Conservation (phyloP, 2,888 invertebrate species). For the Epicampocera succincta region DNA sequence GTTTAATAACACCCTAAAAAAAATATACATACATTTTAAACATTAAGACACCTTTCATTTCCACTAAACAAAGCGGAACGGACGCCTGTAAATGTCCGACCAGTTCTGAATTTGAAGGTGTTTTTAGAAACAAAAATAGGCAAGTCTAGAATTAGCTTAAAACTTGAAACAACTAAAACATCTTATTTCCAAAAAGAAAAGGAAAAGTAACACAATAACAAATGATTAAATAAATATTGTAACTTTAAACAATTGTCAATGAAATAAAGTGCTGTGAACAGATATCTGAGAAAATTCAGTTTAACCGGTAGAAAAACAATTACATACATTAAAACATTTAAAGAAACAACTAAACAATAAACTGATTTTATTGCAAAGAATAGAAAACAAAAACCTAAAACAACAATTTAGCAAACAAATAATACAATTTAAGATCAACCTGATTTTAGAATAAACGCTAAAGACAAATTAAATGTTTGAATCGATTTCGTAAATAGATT, state of each 20-base stretch:
- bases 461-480: constrained; percentile 7
- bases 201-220: constrained; percentile 25
- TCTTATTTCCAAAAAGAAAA: constrained; percentile 27
- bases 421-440: constrained; percentile 52
- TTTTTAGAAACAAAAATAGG: not conserved
- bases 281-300: constrained; percentile 70
- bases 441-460: constrained; percentile 28
- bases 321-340: constrained; percentile 23
- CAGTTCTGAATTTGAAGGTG: not conserved
- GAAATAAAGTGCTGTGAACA: constrained; percentile 73
- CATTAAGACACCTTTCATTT: constrained; percentile 3
- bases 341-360: constrained; percentile 20
- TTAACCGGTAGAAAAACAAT: constrained; percentile 63
- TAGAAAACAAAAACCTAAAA: constrained; percentile 18
- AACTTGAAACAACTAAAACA: constrained; percentile 3
- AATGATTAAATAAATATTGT: constrained; percentile 39
- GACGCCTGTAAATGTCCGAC: not conserved
- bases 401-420: constrained; percentile 38
- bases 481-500: constrained; percentile 12
- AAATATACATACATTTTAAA: constrained; percentile 33
- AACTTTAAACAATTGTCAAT: constrained; percentile 71
- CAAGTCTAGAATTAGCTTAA: constrained; percentile 1
- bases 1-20: constrained; percentile 22
- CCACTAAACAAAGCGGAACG: not conserved
- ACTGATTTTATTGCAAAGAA: constrained; percentile 60